Evolutionary conservation across 2,797 vertebrate genomes (phyloP), one percentile per base, ranked within the genome.

Genomic region (Mycteria americana): DNA sequence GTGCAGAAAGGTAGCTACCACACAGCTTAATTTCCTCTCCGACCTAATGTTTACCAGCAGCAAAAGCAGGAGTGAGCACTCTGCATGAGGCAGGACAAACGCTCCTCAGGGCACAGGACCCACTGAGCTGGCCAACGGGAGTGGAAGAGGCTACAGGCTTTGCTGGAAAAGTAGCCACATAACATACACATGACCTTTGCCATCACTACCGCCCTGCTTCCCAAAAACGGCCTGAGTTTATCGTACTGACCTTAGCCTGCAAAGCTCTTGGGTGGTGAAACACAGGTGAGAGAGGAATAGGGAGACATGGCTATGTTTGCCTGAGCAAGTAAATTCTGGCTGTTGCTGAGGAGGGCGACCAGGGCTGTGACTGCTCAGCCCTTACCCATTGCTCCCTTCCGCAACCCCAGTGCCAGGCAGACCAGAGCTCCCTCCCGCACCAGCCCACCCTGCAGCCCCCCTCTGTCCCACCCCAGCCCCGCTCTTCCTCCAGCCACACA

Each of bases 21-120:
- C 67, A 72, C 89, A 85, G 64, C 75, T 92, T 92, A 93, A 96
- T 95, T 94, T 95, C 80, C 45, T 92, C 51, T 90, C 60, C 63
- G 16, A 67, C 76, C 68, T 94, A 74, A 93, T 10, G 60, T 50
- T 80, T 85, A 64, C 60, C 48, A 43, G 89, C 68, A 89, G 64
- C 30, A 83, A 68, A 91, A 67, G 30, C 22, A 89, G 45, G 28
- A 63, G n/a, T 41, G 45, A 88, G 35, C 17, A 11, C 31, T 54
- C 23, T 28, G 18, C 41, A 35, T 39, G 37, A 76, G 54, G 18
- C 68, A 70, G 50, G 12, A 60, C 30, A 85, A 69, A 48, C 35
- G 21, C 11, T 85, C 27, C 60, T 88, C 2, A 4, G 74, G 65
- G 74, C 22, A 54, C 31, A 54, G 25, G 24, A 53, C 33, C 33